These are phyloP conservation scores for Aphelenchoides besseyi DNA, from an alignment of 1,140 invertebrate genomes.

Conservation along the genomic window DNA sequence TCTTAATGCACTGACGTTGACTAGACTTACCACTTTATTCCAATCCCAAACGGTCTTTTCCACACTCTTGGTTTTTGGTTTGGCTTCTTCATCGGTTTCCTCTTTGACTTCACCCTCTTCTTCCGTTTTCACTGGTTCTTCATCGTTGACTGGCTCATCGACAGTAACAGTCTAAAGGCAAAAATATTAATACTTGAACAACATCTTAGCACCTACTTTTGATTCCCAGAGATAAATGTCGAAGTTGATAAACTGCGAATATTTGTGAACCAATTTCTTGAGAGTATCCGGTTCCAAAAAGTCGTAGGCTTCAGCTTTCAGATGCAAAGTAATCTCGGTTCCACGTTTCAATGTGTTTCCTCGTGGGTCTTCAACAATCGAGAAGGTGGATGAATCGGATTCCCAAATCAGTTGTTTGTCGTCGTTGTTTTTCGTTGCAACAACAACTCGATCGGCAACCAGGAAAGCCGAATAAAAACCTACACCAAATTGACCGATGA, in stretches of 20 bases:
- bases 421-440: slow-evolving; percentile 93
- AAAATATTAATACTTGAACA: not conserved
- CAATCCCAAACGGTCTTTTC: slow-evolving; percentile 98
- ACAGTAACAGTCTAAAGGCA: slow-evolving; percentile 73
- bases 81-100: slow-evolving; percentile 65
- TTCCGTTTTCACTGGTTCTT: slow-evolving; percentile 66
- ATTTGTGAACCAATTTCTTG: slow-evolving; percentile 86
- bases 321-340: slow-evolving; percentile 76
- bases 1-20: too few species aligned
- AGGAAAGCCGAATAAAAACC: slow-evolving; percentile 97
- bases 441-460: slow-evolving; percentile 80
- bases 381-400: slow-evolving; percentile 83
- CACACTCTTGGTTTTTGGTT: slow-evolving; percentile 82
- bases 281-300: slow-evolving; percentile 89
- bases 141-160: slow-evolving; percentile 73
- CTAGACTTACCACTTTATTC: slow-evolving; percentile 78
- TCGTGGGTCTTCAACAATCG: slow-evolving; percentile 85
- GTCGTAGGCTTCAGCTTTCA: slow-evolving; percentile 95
- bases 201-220: slow-evolving; percentile 67
- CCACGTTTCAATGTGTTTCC: slow-evolving; percentile 84
- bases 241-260: slow-evolving; percentile 99
- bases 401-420: slow-evolving; percentile 93
- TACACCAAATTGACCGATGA: slow-evolving; percentile 84
- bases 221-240: slow-evolving; percentile 93
- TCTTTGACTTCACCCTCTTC: slow-evolving; percentile 72